Conservation (phyloP, 2,888 invertebrate genomes). For the Cryptocephalus moraei region DNA sequence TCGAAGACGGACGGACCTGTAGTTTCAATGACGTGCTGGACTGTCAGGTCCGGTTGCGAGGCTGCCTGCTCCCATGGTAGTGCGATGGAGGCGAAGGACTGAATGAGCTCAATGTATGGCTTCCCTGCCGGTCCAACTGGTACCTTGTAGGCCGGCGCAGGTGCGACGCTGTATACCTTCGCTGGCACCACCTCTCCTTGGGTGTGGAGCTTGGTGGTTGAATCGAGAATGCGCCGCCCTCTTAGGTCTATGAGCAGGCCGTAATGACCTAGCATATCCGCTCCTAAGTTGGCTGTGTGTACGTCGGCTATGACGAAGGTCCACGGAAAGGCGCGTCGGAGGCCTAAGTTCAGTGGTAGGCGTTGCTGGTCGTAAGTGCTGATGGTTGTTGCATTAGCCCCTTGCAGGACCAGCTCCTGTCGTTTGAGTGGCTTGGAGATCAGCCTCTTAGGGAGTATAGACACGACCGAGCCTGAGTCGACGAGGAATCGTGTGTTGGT, state of each 20-base stretch:
- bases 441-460: too few species aligned
- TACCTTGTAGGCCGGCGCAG: too few species aligned
- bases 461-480: background rate
- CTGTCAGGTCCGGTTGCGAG: background rate
- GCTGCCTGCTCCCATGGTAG: too few species aligned
- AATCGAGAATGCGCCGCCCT: background rate
- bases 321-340: background rate
- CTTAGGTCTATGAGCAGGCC: background rate
- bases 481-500: background rate
- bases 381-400: background rate
- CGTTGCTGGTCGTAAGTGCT: background rate
- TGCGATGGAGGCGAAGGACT: too few species aligned
- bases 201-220: too few species aligned
- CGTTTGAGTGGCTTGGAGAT: too few species aligned
- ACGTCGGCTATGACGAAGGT: background rate
- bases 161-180: too few species aligned
- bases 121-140: too few species aligned
- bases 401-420: too few species aligned
- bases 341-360: background rate
- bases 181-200: too few species aligned
- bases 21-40: background rate
- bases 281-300: background rate
- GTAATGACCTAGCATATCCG: background rate
- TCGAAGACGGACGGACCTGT: background rate
- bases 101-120: too few species aligned